Evolutionary conservation across 1,140 invertebrate species (phyloP).

Genomic region (Bilobella aurantiaca): DNA sequence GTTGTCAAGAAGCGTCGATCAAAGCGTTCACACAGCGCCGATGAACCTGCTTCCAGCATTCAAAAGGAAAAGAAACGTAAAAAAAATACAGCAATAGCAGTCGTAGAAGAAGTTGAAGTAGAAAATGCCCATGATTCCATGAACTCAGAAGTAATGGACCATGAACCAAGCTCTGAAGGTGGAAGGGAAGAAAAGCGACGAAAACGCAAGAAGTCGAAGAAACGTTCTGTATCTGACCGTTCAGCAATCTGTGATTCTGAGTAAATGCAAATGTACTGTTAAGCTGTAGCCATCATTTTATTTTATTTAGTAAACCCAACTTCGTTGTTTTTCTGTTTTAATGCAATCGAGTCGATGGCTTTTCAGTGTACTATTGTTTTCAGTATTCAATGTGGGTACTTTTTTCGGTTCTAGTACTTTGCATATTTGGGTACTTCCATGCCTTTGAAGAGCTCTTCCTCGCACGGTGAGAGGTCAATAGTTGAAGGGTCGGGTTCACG

Average conservation of each 20-base stretch:
- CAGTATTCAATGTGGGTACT: too few species aligned
- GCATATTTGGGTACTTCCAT: conserved; percentile 14
- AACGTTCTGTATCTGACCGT: too few species aligned
- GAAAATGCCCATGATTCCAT: neutral
- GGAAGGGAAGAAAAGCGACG: conserved; percentile 9
- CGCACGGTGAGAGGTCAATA: conserved; percentile 25
- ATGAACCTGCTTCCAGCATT: too few species aligned
- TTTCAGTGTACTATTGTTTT: too few species aligned
- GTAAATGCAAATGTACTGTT: too few species aligned
- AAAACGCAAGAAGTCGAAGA: neutral
- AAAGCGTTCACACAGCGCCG: too few species aligned
- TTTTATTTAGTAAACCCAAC: too few species aligned
- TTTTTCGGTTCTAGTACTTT: conserved; percentile 11
- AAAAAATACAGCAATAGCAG: neutral
- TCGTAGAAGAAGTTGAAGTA: neutral
- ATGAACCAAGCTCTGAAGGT: neutral
- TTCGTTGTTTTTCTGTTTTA: too few species aligned
- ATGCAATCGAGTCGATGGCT: too few species aligned
- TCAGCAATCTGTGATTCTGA: neutral
- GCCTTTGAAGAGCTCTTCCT: conserved; percentile 29
- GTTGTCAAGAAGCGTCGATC: neutral
- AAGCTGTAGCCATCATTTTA: too few species aligned
- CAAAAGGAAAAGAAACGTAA: neutral
- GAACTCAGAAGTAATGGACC: neutral
- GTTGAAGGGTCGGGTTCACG: conserved; percentile 21